phyloP scores from a whole-genome alignment of 2,797 vertebrate species.

The Chiroxiphia lanceolata region DNA sequence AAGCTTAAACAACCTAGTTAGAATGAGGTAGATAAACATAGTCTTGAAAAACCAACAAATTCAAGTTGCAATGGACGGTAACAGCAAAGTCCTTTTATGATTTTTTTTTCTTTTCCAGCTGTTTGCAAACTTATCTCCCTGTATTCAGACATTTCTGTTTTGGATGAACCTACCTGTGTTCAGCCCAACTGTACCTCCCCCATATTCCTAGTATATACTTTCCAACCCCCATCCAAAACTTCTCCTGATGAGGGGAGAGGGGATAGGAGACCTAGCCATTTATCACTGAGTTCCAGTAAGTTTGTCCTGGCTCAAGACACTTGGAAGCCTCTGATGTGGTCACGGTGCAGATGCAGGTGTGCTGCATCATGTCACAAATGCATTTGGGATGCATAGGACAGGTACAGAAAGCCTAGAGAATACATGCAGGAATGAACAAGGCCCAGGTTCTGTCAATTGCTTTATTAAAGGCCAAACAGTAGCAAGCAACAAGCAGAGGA shows the following conservation, averaged over 20 bases:
- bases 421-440: not conserved
- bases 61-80: not conserved
- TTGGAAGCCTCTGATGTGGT: not conserved
- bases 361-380: not conserved
- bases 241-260: not conserved
- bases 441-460: not conserved
- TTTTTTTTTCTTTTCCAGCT: not conserved
- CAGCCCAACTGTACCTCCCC: not conserved
- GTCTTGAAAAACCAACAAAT: not conserved
- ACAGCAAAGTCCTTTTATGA: not conserved
- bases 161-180: not conserved
- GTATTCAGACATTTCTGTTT: not conserved
- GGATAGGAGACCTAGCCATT: not conserved
- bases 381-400: not conserved
- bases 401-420: not conserved
- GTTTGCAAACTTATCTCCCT: not conserved
- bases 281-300: not conserved
- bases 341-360: not conserved
- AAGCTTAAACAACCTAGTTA: not conserved
- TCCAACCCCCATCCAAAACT: not conserved
- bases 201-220: not conserved
- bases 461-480: not conserved
- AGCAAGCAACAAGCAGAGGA: not conserved
- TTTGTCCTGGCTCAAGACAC: not conserved
- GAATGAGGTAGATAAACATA: not conserved